These are phyloP conservation scores for Metopolophium dirhodum DNA, from an alignment of 1,140 invertebrate genomes.

Conservation along the genomic window DNA sequence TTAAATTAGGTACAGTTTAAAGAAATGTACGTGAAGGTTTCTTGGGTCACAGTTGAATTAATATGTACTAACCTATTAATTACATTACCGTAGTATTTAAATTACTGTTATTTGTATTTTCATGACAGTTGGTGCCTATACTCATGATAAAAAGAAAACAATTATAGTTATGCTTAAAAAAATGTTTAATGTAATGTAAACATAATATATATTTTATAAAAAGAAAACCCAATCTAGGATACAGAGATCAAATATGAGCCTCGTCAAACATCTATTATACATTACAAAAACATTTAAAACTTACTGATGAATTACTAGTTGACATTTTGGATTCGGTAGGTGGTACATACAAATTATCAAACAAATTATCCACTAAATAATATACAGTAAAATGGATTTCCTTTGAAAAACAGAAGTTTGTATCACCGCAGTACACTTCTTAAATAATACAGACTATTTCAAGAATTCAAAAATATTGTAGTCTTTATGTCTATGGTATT, in stretches of 20 bases:
- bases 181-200: not conserved
- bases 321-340: too few relatives aligned
- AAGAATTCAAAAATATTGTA: too few relatives aligned
- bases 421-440: too few relatives aligned
- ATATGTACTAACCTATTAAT: constrained; percentile 25
- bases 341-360: too few relatives aligned
- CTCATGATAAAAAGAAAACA: not conserved
- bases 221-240: not conserved
- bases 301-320: too few relatives aligned
- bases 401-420: too few relatives aligned
- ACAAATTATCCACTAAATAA: too few relatives aligned
- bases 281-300: too few relatives aligned
- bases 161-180: not conserved
- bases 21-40: constrained; percentile 18
- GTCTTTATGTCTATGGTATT: too few relatives aligned
- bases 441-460: too few relatives aligned
- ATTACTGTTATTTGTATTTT: not conserved
- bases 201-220: not conserved
- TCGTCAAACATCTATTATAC: not conserved
- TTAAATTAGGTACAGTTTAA: constrained; percentile 18
- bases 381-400: too few relatives aligned
- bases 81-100: constrained; percentile 6
- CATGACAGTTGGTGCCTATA: not conserved
- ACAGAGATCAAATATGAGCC: not conserved
- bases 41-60: constrained; percentile 35